Evolutionary conservation across 2,797 vertebrate genomes (phyloP), one percentile per base, ranked within the genome.

Genomic region (Vespertilio murinus): DNA sequence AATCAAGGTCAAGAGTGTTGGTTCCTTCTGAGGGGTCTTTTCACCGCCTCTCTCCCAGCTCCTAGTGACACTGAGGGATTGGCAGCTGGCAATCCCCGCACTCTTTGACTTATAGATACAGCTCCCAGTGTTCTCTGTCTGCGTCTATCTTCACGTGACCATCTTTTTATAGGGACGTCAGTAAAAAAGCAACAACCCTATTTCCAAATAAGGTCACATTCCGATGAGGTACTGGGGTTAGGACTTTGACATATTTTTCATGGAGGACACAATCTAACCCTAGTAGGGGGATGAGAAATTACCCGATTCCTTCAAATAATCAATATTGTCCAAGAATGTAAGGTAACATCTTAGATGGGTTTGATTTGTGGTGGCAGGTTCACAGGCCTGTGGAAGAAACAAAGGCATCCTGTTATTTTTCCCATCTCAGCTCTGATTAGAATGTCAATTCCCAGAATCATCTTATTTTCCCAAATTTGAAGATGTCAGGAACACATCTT

Each of bases 191-290:
- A 82, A 79, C 4, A 8, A 59, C 7, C 2, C 56, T 80, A 12
- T 79, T 96, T 95, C 86, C 59, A 92, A 93, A 79, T 69, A 45
- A 88, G 45, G 16, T 89, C 71, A 87, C 12, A 40, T 91, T 87
- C 54, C 40, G 20, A 61, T 11, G 12, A 28, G n/a, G n/a, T n/a
- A 30, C 18, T 61, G 23, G 3, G 22, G 3, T 71, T 85, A 84
- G 45, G 30, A 49, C 25, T 67, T 65, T n/a, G 23, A 28, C 16
- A 56, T 33, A 22, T 40, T 87, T 70, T 25, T 16, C 0, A 9
- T 8, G 13, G 35, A 7, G 20, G 22, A 71, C 64, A 86, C 11
- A n/a, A 67, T n/a, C 33, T 16, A 77, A 67, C 65, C 28, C 56
- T 25, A 93, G 82, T 1, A 77, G 25, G 14, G 14, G 28, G 18